A percentile compares a stretch with the other conserved stretches of the same genome.
Conservation (phyloP, 2,113 vertebrate species). For the Lophochroa leadbeateri region DNA sequence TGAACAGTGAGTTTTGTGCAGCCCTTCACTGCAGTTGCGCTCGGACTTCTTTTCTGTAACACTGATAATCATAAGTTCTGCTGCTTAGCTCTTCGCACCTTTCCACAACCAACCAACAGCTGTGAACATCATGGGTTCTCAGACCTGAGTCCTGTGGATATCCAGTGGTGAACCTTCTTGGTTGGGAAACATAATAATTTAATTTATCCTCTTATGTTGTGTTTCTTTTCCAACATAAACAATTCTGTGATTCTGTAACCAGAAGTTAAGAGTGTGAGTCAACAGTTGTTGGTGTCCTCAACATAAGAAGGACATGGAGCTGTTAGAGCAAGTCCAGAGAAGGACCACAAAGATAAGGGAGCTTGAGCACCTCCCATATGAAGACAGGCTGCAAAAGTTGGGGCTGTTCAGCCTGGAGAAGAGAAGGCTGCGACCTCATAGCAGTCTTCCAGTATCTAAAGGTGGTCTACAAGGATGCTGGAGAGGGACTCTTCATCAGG, state of each 20-base stretch:
- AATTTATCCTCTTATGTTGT: background rate
- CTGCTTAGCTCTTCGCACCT: background rate
- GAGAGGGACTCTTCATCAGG: background rate
- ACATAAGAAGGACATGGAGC: background rate
- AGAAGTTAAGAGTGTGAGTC: background rate
- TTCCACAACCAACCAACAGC: background rate
- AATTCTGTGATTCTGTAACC: background rate
- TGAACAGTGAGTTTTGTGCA: background rate
- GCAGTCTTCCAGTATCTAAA: background rate
- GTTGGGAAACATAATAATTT: background rate
- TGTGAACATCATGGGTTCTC: background rate
- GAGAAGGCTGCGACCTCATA: background rate
- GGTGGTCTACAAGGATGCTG: background rate
- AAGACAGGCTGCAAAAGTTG: background rate
- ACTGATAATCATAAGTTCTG: background rate
- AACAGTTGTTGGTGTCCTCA: background rate
- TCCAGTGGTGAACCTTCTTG: background rate
- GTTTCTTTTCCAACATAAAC: background rate
- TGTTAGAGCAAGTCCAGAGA: background rate
- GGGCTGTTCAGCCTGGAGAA: background rate
- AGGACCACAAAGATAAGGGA: background rate
- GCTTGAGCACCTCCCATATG: background rate
- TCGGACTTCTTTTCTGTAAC: background rate
- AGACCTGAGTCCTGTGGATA: background rate
- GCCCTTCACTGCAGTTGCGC: background rate